Percentiles rank a stretch among this genome's conserved stretches.
Evolutionary conservation across 2,888 invertebrate species (phyloP).

Genomic region (Bruchidius siliquastri): DNA sequence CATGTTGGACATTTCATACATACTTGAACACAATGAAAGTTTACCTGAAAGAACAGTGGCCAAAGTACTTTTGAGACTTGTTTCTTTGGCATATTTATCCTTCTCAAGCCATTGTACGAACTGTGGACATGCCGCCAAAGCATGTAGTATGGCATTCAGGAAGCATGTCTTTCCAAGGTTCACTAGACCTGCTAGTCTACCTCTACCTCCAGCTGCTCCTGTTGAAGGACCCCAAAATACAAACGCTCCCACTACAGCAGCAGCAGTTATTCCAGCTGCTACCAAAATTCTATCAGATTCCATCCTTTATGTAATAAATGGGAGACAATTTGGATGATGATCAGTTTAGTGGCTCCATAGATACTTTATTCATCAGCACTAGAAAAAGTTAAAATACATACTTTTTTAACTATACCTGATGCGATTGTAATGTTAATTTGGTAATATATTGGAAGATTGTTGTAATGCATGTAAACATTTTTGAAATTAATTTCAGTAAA

Average conservation of each 20-base stretch:
- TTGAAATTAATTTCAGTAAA: too few relatives aligned
- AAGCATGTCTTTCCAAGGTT: slow-evolving; percentile 93
- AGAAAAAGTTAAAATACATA: background rate
- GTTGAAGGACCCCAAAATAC: slow-evolving; percentile 75
- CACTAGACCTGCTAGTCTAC: slow-evolving; percentile 78
- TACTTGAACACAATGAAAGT: slow-evolving; percentile 15
- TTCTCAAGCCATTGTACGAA: slow-evolving; percentile 80
- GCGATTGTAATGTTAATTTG: background rate
- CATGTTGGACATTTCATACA: too few relatives aligned
- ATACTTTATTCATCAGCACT: background rate
- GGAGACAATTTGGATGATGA: background rate
- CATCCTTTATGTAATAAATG: slow-evolving; percentile 49
- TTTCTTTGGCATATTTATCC: slow-evolving; percentile 58
- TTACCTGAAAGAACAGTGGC: slow-evolving; percentile 71
- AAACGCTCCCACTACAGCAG: slow-evolving; percentile 77
- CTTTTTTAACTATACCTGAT: background rate
- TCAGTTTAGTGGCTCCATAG: background rate
- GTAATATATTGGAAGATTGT: too few relatives aligned
- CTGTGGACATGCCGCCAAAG: slow-evolving; percentile 80
- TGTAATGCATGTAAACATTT: too few relatives aligned
- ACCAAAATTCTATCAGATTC: slow-evolving; percentile 72
- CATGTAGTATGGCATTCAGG: slow-evolving; percentile 85
- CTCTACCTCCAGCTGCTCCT: slow-evolving; percentile 54
- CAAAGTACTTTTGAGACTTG: slow-evolving; percentile 69
- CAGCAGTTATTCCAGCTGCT: slow-evolving; percentile 75